Evolutionary conservation across 2,113 vertebrate species (phyloP), one percentile per base, ranked within the genome.

Genomic region (Gobio gobio): DNA sequence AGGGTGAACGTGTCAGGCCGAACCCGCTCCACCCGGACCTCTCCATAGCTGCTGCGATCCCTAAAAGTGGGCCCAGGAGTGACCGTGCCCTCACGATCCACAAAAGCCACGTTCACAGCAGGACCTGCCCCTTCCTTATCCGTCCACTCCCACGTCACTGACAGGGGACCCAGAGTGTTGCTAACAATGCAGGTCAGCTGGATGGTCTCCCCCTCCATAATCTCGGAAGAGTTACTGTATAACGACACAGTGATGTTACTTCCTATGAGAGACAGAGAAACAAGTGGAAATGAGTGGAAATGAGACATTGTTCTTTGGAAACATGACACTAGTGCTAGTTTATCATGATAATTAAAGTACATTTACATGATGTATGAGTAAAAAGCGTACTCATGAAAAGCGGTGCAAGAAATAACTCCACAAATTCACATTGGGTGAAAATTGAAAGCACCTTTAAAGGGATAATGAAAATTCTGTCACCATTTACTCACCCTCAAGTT

Each of bases 201-300:
- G 90, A 99, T 94, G 89, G 91, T 94, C 47, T 97, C 95, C 0
- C 98, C 98, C 89, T 99, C 98, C 13, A 97, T 93, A 80, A 98
- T 93, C 89, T 90, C 93, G 2, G 96, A 97, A 85, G 96, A 92
- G 20, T 98, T 97, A 88, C 94, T 97, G 90, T 95, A 91, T 89
- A 99, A 92, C 9, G 95, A 95, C 91, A 97, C 95, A 0, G 95
- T 97, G 90, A 99, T 95, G 93, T 96, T 98, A 93, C 96, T 99
- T 92, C 96, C 98, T 99, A 43, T 66, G 80, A 75, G 10, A 51
- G 49, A 63, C 86, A 84, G n/a, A 36, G n/a, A 54, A 24, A 80
- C 10, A 13, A 63, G 20, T n/a, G n/a, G n/a, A n/a, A n/a, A n/a
- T n/a, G n/a, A 83, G 5, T 64, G 49, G 83, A 18, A 56, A 64